Evolutionary conservation across 1,140 invertebrate genomes (phyloP).

Genomic region (Plectrocnemia conspersa): DNA sequence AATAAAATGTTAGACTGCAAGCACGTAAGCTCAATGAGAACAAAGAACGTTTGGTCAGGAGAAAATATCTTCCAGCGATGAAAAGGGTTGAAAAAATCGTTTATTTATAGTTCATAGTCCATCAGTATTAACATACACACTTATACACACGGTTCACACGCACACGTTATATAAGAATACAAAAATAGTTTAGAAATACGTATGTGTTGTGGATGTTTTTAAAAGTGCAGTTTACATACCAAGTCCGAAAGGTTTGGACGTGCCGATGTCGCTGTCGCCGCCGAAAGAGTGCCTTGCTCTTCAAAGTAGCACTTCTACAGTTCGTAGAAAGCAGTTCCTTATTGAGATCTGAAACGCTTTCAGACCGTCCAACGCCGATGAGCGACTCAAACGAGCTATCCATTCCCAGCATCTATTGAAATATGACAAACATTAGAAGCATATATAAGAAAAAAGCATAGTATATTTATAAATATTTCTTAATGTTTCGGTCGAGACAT

Average conservation of each 20-base stretch:
- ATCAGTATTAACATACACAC: background rate
- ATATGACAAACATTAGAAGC: background rate
- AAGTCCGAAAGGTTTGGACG: conserved; percentile 71
- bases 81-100: background rate
- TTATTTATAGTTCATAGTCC: background rate
- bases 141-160: background rate
- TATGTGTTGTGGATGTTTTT: no score
- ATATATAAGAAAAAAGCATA: background rate
- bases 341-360: conserved; percentile 77
- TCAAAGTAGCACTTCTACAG: conserved; percentile 37
- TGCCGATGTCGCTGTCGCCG: conserved; percentile 53
- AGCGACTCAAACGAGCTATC: conserved; percentile 72
- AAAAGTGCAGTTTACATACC: conserved; percentile 63
- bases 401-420: conserved; percentile 73
- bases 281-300: conserved; percentile 48
- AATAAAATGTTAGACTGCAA: conserved; percentile 32
- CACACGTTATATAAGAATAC: background rate
- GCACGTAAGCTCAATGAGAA: conserved; percentile 34
- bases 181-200: conserved; percentile 1
- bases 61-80: background rate
- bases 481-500: background rate
- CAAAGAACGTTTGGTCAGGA: conserved; percentile 12
- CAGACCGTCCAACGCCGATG: conserved; percentile 66
- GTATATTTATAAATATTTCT: no score
- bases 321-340: conserved; percentile 49